Evolutionary conservation across 2,797 vertebrate genomes (phyloP).

Genomic region (Yasuhikotakia modesta): DNA sequence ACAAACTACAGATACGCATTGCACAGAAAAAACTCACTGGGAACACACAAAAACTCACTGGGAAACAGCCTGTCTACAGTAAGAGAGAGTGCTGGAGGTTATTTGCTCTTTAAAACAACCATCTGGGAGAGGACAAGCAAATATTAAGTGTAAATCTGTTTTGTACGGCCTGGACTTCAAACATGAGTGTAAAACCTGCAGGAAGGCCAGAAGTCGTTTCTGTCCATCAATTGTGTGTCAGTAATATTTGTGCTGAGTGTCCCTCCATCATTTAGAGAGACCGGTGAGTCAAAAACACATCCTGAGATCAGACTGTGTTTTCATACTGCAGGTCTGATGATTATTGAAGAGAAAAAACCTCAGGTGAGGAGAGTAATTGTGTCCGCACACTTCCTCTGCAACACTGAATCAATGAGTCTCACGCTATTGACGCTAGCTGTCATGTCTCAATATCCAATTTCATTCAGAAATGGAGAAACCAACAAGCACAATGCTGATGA

Average conservation of each 20-base stretch:
- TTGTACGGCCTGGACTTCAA: constrained; percentile 3
- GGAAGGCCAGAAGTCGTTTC: neutral
- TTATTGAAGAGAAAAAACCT: neutral
- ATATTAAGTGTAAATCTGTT: constrained; percentile 17
- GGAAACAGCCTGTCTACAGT: no score
- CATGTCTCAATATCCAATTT: neutral
- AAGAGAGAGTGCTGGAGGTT: no score
- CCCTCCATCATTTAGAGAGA: constrained; percentile 11
- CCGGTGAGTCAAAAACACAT: neutral
- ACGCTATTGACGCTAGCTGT: neutral
- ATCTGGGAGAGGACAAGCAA: constrained; percentile 1
- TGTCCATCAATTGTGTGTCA: constrained; percentile 29
- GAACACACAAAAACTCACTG: no score
- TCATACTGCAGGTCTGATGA: neutral
- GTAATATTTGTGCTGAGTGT: constrained; percentile 25
- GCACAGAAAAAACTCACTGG: no score
- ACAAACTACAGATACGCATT: neutral
- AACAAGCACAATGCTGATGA: neutral
- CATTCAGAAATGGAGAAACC: neutral
- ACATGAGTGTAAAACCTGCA: neutral
- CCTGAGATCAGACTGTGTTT: neutral
- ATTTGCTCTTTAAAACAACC: neutral
- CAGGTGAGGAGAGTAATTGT: neutral
- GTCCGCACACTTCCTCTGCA: neutral
- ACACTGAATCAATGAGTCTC: neutral